Base-by-base conservation (phyloP, 2,888 invertebrate species). In the Mythimna impura region DNA sequence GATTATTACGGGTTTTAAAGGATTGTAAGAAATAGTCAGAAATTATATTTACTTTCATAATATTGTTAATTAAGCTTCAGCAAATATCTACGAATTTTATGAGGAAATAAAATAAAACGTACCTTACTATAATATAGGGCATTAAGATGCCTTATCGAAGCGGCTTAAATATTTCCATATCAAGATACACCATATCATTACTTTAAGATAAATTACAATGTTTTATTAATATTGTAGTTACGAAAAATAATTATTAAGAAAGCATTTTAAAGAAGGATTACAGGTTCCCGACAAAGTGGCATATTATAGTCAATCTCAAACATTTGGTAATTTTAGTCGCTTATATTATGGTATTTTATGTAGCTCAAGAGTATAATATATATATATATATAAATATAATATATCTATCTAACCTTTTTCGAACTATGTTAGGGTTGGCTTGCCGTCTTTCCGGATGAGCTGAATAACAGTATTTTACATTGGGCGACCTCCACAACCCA, bases 1-100 rank as follows among this genome's bases (percentile, higher is more conserved):
- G 52, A 66, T 36, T 76, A 36, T 22, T 60, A 7, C 25, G 34
- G 14, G 14, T 25, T 73, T n/a, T 30, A 57, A 47, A n/a, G 36
- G 10, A 34, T n/a, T 17, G 12, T 25, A 6, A 34, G 40, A 12
- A 61, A 34, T 10, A 14, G 6, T 12, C 40, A n/a, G 17, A 43
- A 66, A 10, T 52, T 52, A 30, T 9, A 30, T 57, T 57, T 47
- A 17, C 6, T 6, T 17, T 47, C 0, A 17, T 20, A 47, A 47
- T 20, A 47, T 20, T 47, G 47, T 47, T 47, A 17, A 47, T 17
- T 20, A 6, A 7, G 4, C 5, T 47, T 47, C 6, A 47, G 43
- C 9, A 52, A 52, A 9, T 7, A n/a, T 9, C 3, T n/a, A 52
- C 58, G 20, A 55, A 47, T 40, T 65, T 20, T 50, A 65, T 14